Evolutionary conservation across 2,797 vertebrate species (phyloP), one percentile per base, ranked within the genome.

Genomic region (Lacerta viridis): DNA sequence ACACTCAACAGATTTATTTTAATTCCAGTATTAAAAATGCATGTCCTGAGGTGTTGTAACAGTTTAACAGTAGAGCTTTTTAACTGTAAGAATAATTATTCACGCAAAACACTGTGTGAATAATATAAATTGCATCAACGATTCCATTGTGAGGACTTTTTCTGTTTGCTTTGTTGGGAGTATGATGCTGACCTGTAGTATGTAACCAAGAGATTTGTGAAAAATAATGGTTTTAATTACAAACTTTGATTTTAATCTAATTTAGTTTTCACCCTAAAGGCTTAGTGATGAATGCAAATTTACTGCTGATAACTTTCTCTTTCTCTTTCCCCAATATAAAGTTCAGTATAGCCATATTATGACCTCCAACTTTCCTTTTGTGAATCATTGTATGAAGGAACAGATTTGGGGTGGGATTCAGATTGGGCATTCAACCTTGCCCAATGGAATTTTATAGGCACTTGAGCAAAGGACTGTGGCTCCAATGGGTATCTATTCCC

Each of bases 31-130:
- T 81, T 29, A 20, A 71, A 85, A 41, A 41, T 88, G 5, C 61
- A 71, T 69, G 66, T 80, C 71, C 69, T 83, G 39, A 33, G n/a
- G 64, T 90, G 71, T 46, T 50, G 6, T 87, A 43, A 84, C 79
- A 25, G 72, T 78, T 72, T 80, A 86, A 80, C 36, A 87, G 13
- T 25, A 72, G 59, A 64, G 1, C n/a, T 77, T 87, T 84, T 90
- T 90, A 93, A 83, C 89, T 92, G n/a, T 41, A 46, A 64, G 85
- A 91, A 81, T 64, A n/a, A 68, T 81, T 81, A 64, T 68, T 82
- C 59, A 41, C 10, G 25, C 6, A 36, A 6, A 41, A 61, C 23
- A 66, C n/a, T 55, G 66, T 25, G 27, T 79, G 61, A 86, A 86
- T 68, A 86, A 29, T 29, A 27, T 36, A 59, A 71, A 17, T 23